Base-by-base conservation (phyloP, 1,140 invertebrate species). In the Chironomus striatipennis region DNA sequence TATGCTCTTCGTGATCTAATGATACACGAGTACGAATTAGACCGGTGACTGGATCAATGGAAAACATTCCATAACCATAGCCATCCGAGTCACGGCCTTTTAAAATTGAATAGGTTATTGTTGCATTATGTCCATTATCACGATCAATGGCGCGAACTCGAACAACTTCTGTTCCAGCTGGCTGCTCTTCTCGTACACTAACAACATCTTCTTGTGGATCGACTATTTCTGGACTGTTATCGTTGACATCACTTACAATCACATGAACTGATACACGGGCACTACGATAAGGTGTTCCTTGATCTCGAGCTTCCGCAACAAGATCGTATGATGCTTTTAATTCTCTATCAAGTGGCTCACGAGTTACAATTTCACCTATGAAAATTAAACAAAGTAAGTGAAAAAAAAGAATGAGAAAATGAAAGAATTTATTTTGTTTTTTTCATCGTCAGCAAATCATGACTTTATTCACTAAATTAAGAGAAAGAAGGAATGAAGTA, bases 1-100 rank as follows among this genome's bases (percentile, higher is more conserved):
- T 90, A 77, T 91, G 89, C 79, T 94, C 93, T 82, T 97, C 96
- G 79, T 96, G 94, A 84, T 97, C 95, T 74, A 98, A 84, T 65
- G 93, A 88, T 78, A 90, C 89, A 79, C 89, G 91, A 34, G 96
- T 98, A 80, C 90, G 89, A 75, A 98, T 93, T 77, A 94, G 87
- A 42, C 97, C 97, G 34, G 90, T 92, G 72, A 88, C 87, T 10
- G 92, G 87, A 83, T 97, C 92, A 77, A 97, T 93, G 75, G 88
- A 89, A 83, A 97, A 98, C 18, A 92, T 88, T 10, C 90, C 89
- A 70, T 57, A 57, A 57, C 47, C 47, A 79, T 89, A 89, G 21
- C 92, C 93, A 79, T 96, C 93, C 42, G 91, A 90, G 78, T 94
- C 92, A 78, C 90, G 87, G 78, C 91, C 91, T 85, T 90, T 93